These are phyloP conservation scores for Mormyrops boulengeri DNA, from an alignment of 2,797 vertebrate genomes.

Conservation along the genomic window DNA sequence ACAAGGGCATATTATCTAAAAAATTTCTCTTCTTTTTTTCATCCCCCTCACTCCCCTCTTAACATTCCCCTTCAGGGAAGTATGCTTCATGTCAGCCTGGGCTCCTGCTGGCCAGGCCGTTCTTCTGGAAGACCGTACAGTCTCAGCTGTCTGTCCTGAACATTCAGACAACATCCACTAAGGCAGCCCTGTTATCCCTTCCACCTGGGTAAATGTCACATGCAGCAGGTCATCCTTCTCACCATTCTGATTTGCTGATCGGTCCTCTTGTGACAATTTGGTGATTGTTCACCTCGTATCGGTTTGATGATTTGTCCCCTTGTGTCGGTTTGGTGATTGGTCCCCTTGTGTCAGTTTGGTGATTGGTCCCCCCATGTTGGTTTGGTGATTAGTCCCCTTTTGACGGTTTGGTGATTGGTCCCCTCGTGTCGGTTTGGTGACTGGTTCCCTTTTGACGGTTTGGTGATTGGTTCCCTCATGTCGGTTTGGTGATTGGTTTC, in stretches of 20 bases:
- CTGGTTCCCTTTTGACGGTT: not conserved
- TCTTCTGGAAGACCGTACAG: slow-evolving; percentile 65
- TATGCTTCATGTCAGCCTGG: slow-evolving; percentile 44
- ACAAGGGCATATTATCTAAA: not conserved
- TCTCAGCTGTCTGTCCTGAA: slow-evolving; percentile 57
- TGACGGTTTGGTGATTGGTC: not conserved
- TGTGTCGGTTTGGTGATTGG: not conserved
- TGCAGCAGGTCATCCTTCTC: not conserved
- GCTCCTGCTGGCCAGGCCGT: slow-evolving; percentile 51
- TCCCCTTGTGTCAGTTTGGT: not conserved
- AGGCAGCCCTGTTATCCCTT: slow-evolving; percentile 65
- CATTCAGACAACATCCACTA: slow-evolving; percentile 66
- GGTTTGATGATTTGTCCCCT: not conserved
- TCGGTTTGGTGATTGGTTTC: not conserved
- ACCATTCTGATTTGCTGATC: not conserved
- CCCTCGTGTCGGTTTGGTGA: not conserved
- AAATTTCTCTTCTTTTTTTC: not conserved
- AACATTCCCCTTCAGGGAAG: slow-evolving; percentile 38
- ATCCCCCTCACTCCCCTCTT: not conserved
- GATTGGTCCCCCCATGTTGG: no score
- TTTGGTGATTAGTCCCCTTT: not conserved
- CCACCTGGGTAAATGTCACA: slow-evolving; percentile 66
- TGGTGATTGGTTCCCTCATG: not conserved
- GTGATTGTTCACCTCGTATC: not conserved
- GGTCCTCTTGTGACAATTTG: not conserved